These are phyloP conservation scores for Drosophila tsacasi DNA, from an alignment of 1,140 invertebrate genomes.

Conservation along the genomic window DNA sequence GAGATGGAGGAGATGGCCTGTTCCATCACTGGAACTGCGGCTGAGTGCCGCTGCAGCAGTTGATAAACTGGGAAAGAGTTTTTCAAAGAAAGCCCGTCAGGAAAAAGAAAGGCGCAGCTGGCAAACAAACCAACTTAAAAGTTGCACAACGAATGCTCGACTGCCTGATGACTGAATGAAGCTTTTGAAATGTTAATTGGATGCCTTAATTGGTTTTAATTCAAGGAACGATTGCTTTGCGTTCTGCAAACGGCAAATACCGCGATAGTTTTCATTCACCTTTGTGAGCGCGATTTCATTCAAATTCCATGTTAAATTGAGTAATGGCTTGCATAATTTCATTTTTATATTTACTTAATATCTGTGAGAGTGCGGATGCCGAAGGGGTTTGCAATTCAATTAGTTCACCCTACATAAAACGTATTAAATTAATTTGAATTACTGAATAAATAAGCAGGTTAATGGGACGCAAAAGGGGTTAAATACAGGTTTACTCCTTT, in stretches of 20 bases:
- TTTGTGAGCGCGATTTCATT: constrained; percentile 16
- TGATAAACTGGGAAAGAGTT: constrained; percentile 67
- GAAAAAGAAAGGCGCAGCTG: constrained; percentile 8
- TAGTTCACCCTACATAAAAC: background rate
- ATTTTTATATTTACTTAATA: background rate
- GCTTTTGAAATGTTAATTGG: constrained; percentile 53
- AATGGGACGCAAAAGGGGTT: background rate
- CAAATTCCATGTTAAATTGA: constrained; percentile 15
- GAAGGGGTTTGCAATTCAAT: background rate
- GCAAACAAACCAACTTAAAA: constrained; percentile 41
- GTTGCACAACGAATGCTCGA: constrained; percentile 42
- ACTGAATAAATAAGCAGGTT: background rate
- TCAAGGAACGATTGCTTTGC: constrained; percentile 24
- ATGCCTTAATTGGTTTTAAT: constrained; percentile 50
- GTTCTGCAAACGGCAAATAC: constrained; percentile 4
- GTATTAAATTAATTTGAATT: background rate
- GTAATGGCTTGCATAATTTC: constrained; percentile 9
- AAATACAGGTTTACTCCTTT: background rate
- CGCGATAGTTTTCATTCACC: constrained; percentile 6
- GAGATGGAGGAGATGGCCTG: constrained; percentile 1
- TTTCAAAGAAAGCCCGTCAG: constrained; percentile 24
- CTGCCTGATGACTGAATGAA: constrained; percentile 40
- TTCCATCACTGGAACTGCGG: constrained; percentile 8
- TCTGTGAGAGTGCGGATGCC: background rate
- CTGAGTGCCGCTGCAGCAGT: constrained; percentile 45